Conservation (phyloP, 2,113 vertebrate genomes). For the Cariama cristata region DNA sequence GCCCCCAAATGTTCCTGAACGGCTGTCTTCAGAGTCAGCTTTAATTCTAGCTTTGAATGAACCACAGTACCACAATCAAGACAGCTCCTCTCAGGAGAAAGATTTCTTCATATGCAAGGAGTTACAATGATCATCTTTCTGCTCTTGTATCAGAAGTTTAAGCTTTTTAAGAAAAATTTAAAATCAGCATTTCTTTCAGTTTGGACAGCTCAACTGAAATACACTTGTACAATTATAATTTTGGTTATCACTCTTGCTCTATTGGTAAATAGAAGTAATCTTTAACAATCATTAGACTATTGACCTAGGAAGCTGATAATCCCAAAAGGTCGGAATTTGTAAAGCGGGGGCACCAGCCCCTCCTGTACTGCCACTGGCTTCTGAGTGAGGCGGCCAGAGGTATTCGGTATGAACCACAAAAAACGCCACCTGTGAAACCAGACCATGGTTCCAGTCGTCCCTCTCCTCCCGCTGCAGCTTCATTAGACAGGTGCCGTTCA, state of each 20-base stretch:
- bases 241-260: neutral
- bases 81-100: neutral
- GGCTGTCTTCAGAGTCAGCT: neutral
- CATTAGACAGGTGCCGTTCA: fast-evolving
- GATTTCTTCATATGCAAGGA: neutral
- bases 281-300: neutral
- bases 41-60: neutral
- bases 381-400: fast-evolving
- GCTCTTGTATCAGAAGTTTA: neutral
- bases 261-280: neutral
- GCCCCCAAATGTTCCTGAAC: neutral
- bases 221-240: neutral
- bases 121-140: neutral
- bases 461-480: neutral
- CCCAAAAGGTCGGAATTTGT: neutral
- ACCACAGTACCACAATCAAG: neutral
- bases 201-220: neutral
- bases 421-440: neutral
- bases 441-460: neutral
- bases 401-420: fast-evolving
- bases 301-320: neutral
- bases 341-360: neutral
- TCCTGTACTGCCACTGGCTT: neutral
- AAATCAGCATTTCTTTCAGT: neutral
- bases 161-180: neutral